Conservation (phyloP, 2,113 vertebrate genomes). For the Hyaena hyaena region DNA sequence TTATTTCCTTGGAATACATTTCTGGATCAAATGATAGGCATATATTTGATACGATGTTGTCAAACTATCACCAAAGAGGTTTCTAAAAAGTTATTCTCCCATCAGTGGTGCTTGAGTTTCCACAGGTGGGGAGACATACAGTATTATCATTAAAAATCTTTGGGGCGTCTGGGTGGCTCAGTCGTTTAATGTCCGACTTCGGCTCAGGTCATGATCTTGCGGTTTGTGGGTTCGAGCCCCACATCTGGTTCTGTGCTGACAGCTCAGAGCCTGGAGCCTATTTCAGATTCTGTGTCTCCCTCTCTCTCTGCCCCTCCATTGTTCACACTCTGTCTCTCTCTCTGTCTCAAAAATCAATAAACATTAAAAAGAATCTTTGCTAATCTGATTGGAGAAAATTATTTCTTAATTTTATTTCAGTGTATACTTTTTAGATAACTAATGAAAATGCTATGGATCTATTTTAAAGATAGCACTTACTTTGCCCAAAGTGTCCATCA, state of each 20-base stretch:
- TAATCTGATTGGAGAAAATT: background rate
- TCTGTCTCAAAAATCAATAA: too few species aligned
- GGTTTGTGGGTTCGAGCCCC: too few species aligned
- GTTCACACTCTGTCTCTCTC: too few species aligned
- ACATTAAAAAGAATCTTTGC: background rate
- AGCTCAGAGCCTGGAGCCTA: too few species aligned
- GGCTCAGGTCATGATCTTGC: too few species aligned
- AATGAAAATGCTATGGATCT: background rate
- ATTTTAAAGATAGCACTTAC: background rate
- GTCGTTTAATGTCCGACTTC: too few species aligned
- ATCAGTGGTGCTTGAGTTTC: background rate
- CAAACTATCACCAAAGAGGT: background rate
- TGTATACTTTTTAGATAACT: background rate
- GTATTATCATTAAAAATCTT: background rate
- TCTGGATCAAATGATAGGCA: background rate
- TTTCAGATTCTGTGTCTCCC: too few species aligned
- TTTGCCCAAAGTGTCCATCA: conserved; percentile 14
- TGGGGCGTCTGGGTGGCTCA: too few species aligned
- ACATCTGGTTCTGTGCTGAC: too few species aligned
- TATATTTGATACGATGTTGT: background rate
- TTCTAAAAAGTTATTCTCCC: background rate
- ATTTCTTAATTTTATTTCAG: background rate
- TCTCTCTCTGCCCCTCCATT: too few species aligned
- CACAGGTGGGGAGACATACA: background rate
- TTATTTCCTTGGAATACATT: background rate